Conservation (phyloP, 2,113 vertebrate species). For the Ammodytes marinus region DNA sequence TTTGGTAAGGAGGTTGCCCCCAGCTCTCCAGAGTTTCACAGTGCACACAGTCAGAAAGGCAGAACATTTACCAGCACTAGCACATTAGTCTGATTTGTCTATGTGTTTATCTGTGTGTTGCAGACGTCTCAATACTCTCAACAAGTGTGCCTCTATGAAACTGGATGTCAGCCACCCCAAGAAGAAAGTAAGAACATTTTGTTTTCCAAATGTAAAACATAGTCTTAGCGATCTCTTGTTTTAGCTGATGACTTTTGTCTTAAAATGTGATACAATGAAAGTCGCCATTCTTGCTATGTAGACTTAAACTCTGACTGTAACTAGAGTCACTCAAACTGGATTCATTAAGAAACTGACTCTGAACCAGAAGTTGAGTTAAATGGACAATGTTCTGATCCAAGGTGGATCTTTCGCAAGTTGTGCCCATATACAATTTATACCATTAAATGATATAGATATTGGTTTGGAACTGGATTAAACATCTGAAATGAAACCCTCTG, state of each 20-base stretch:
- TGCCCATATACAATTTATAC: no score
- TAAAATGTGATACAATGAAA: background rate
- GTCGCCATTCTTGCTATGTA: no score
- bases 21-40: conserved; percentile 2
- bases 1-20: conserved; percentile 21
- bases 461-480: background rate
- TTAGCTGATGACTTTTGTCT: background rate
- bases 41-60: background rate
- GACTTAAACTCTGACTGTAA: background rate
- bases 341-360: background rate
- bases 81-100: background rate
- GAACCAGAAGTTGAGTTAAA: background rate
- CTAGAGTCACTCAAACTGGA: background rate
- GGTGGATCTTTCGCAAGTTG: background rate
- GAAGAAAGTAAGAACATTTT: conserved; percentile 91
- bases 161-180: conserved; percentile 96
- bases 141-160: conserved; percentile 99
- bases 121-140: conserved; percentile 96
- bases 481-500: background rate
- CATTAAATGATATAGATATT: no score
- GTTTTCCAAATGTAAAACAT: background rate
- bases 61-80: background rate
- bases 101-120: conserved; percentile 63
- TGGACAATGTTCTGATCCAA: background rate
- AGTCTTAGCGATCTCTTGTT: background rate